phyloP scores from a whole-genome alignment of 1,140 invertebrate genomes.

The Lysiphlebus fabarum region DNA sequence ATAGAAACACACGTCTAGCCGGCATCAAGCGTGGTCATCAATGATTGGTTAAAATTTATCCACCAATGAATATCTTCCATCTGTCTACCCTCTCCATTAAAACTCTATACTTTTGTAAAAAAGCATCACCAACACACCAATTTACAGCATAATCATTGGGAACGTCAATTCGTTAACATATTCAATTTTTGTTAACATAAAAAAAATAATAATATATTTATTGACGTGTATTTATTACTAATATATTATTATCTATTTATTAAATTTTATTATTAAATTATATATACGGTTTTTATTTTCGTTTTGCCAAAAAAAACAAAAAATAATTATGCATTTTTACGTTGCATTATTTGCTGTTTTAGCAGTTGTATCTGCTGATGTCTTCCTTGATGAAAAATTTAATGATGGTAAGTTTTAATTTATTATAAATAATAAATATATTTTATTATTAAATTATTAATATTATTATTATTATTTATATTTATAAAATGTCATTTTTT shows the following conservation, averaged over 20 bases:
- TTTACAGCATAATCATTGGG: slow-evolving; percentile 36
- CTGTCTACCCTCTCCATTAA: slow-evolving; percentile 56
- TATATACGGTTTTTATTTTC: no score
- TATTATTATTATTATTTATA: background rate
- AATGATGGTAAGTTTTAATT: slow-evolving; percentile 64
- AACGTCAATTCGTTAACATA: slow-evolving; percentile 33
- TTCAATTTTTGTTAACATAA: slow-evolving; percentile 44
- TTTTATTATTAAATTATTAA: background rate
- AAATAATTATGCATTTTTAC: slow-evolving; percentile 54
- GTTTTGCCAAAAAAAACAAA: background rate
- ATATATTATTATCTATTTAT: no score
- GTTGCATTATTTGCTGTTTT: slow-evolving; percentile 56
- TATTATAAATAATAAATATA: slow-evolving; percentile 12
- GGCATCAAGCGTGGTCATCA: slow-evolving; percentile 51
- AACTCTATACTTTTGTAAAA: slow-evolving; percentile 28
- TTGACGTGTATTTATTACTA: no score
- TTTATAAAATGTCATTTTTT: slow-evolving; percentile 1
- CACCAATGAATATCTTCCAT: slow-evolving; percentile 59
- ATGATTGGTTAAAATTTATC: slow-evolving; percentile 48
- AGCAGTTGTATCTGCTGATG: slow-evolving; percentile 55
- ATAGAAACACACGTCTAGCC: no score
- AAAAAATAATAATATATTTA: slow-evolving; percentile 13
- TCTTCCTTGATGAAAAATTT: slow-evolving; percentile 72
- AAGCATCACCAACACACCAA: slow-evolving; percentile 33
- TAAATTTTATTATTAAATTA: no score